A percentile compares a stretch with the other conserved stretches of the same genome.
These are phyloP conservation scores for Spinus olivaceus DNA, from an alignment of 2,797 vertebrate genomes.

Conservation along the genomic window DNA sequence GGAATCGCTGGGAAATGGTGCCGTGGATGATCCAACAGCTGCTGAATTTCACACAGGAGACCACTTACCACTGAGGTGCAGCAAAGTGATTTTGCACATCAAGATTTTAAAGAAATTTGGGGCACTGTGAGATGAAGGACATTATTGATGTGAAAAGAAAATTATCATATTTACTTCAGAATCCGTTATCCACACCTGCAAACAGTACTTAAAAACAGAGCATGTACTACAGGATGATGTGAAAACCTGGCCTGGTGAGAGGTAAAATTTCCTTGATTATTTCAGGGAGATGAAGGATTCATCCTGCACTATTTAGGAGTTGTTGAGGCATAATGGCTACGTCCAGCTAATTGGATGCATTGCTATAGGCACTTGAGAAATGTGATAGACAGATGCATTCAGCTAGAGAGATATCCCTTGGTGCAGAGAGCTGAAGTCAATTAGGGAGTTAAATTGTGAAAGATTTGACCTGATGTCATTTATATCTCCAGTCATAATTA, in stretches of 20 bases:
- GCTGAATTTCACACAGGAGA: conserved; percentile 1
- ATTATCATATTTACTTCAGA: not conserved
- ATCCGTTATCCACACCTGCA: not conserved
- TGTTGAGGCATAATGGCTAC: not conserved
- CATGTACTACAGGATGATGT: not conserved
- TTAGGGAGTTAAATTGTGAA: conserved; percentile 37
- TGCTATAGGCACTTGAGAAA: conserved; percentile 18
- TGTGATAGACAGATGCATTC: conserved; percentile 22
- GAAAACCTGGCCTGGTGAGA: not conserved
- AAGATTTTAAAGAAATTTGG: conserved; percentile 5
- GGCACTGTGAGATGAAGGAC: not conserved
- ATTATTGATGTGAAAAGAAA: not conserved
- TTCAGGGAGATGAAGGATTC: not conserved
- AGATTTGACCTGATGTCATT: conserved; percentile 51
- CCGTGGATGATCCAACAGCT: not conserved
- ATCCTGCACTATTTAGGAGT: not conserved
- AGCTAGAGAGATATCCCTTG: conserved; percentile 11
- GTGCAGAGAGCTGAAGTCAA: conserved; percentile 19
- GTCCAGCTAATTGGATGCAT: not conserved
- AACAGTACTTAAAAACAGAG: not conserved
- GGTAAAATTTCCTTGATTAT: not conserved
- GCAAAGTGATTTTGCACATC: not conserved
- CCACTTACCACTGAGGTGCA: not conserved
- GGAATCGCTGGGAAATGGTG: not conserved
- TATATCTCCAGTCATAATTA: conserved; percentile 45